A percentile compares a stretch with the other conserved stretches of the same genome.
phyloP scores from a whole-genome alignment of 1,140 invertebrate genomes.

The Apis mellifera region DNA sequence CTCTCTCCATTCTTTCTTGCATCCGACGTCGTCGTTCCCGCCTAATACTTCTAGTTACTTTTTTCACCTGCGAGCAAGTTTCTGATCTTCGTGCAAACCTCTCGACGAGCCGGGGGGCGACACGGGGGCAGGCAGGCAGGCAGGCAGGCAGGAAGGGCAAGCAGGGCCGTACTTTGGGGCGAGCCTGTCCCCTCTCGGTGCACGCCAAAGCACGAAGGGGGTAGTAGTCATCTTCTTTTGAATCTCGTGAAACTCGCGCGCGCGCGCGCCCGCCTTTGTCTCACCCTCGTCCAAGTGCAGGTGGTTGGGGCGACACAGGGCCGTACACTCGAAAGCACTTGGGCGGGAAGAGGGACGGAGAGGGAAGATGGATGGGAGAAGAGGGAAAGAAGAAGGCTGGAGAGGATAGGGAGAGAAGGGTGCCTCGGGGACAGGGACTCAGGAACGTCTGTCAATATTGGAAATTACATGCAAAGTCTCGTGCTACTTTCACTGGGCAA shows the following conservation, averaged over 20 bases:
- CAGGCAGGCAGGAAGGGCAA: background rate
- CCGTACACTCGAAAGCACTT: slow-evolving; percentile 56
- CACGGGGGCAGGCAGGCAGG: background rate
- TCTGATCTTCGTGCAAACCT: slow-evolving; percentile 51
- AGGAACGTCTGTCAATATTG: slow-evolving; percentile 60
- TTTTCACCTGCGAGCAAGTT: slow-evolving; percentile 57
- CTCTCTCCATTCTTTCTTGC: background rate
- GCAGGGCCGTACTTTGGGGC: slow-evolving; percentile 23
- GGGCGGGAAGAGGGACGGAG: slow-evolving; percentile 7
- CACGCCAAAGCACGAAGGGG: slow-evolving; percentile 46
- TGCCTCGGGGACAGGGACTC: slow-evolving; percentile 33
- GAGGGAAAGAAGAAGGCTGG: slow-evolving; percentile 10
- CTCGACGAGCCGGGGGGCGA: background rate
- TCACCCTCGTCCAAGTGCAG: slow-evolving; percentile 72
- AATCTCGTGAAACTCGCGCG: slow-evolving; percentile 72
- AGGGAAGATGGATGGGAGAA: slow-evolving; percentile 24
- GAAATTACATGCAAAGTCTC: slow-evolving; percentile 51
- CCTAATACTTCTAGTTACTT: slow-evolving; percentile 39
- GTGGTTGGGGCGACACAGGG: slow-evolving; percentile 68
- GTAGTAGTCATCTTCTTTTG: slow-evolving; percentile 72
- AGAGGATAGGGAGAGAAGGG: slow-evolving; percentile 31
- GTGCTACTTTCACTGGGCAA: slow-evolving; percentile 45
- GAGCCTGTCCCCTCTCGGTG: slow-evolving; percentile 31
- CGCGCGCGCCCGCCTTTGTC: slow-evolving; percentile 70
- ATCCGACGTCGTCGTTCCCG: background rate